A percentile compares a stretch with the other conserved stretches of the same genome.
Conservation (phyloP, 2,888 invertebrate species). For the Cantharis rufa region DNA sequence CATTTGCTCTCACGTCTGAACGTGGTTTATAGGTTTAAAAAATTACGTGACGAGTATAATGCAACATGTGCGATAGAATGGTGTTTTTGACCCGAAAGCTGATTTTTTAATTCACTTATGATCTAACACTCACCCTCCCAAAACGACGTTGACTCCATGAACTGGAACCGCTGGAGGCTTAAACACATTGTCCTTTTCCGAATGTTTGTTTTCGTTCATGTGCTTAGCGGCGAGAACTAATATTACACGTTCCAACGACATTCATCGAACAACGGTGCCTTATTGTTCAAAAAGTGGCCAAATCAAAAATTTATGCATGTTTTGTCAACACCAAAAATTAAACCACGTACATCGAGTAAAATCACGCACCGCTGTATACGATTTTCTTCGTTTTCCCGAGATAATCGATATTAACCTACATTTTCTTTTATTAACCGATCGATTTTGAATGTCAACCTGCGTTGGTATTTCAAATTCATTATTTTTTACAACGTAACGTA, state of each 20-base stretch:
- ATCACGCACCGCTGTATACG: constrained; percentile 14
- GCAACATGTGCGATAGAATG: background rate
- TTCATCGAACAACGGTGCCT: background rate
- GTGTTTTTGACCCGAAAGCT: background rate
- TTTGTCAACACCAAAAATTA: background rate
- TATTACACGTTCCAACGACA: constrained; percentile 21
- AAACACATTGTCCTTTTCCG: background rate
- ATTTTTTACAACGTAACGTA: background rate
- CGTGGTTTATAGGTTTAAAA: background rate
- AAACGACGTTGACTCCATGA: constrained; percentile 72
- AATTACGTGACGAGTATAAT: background rate
- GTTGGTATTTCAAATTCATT: background rate
- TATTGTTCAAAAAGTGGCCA: background rate
- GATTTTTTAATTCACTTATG: background rate
- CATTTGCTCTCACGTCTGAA: background rate
- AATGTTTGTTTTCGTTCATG: constrained; percentile 12
- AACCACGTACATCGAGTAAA: background rate
- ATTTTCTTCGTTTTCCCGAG: constrained; percentile 21
- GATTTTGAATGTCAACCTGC: constrained; percentile 10
- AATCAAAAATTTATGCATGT: background rate
- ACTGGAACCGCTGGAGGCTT: constrained; percentile 46
- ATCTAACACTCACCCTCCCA: constrained; percentile 71
- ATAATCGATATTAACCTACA: constrained; percentile 30
- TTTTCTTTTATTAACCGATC: constrained; percentile 19
- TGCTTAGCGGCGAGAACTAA: constrained; percentile 15